These are phyloP conservation scores for Pseudorectes ferrugineus DNA, from an alignment of 2,113 vertebrate genomes.

Conservation along the genomic window DNA sequence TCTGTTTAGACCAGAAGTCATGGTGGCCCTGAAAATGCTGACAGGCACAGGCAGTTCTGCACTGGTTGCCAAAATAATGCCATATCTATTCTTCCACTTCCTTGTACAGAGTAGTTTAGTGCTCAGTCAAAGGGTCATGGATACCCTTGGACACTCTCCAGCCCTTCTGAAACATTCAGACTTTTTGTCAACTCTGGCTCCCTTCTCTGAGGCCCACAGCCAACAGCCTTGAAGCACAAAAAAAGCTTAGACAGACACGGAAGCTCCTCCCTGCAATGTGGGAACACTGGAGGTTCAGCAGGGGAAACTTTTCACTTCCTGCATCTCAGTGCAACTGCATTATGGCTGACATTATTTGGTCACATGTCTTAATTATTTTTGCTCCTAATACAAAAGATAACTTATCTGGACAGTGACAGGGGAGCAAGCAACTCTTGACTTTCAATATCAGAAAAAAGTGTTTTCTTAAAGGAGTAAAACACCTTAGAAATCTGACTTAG, in stretches of 20 bases:
- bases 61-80: background rate
- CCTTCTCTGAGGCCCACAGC: background rate
- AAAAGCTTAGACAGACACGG: background rate
- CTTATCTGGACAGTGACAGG: background rate
- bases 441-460: background rate
- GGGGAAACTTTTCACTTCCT: background rate
- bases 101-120: background rate
- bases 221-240: background rate
- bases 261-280: background rate
- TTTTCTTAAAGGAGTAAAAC: background rate
- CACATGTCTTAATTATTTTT: background rate
- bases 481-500: background rate
- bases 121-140: background rate
- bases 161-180: background rate
- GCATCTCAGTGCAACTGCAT: background rate
- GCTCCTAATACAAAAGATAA: background rate
- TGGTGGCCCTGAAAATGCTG: background rate
- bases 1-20: background rate
- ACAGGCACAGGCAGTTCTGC: background rate
- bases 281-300: background rate
- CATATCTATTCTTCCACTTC: background rate
- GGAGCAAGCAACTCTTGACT: background rate
- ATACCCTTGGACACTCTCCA: background rate
- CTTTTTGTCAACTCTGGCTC: background rate
- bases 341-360: background rate